These are phyloP conservation scores for human (Homo sapiens) DNA, from an alignment of 2,113 vertebrate species.

Conservation along the genomic window DNA sequence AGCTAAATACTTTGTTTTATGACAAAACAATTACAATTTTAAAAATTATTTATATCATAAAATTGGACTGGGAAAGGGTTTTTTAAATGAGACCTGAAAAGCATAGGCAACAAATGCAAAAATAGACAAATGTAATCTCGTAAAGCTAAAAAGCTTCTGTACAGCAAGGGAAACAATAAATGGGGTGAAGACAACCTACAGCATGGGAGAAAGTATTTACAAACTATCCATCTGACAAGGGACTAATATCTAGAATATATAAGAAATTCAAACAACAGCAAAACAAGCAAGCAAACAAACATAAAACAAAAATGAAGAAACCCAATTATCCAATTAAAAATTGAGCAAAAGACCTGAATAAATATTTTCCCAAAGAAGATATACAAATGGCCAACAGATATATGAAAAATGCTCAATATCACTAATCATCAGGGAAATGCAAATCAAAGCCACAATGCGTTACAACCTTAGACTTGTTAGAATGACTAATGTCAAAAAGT, in stretches of 20 bases:
- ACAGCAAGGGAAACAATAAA: not conserved
- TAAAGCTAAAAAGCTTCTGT: not conserved
- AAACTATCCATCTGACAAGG: not conserved
- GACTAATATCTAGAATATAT: not conserved
- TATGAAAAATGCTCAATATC: not conserved
- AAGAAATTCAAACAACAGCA: not conserved
- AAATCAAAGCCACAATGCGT: not conserved
- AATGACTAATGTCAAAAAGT: not conserved
- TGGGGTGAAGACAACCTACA: not conserved
- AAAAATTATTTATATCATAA: not conserved
- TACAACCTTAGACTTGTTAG: not conserved
- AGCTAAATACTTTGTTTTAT: not conserved
- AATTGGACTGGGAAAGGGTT: not conserved
- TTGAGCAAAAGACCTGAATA: not conserved
- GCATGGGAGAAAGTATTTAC: not conserved
- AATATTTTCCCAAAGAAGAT: not conserved
- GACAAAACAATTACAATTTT: not conserved
- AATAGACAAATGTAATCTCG: not conserved
- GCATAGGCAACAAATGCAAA: not conserved
- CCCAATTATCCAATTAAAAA: not conserved
- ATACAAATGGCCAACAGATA: not conserved
- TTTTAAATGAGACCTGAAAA: not conserved
- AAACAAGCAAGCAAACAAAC: not conserved
- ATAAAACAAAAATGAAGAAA: too few relatives aligned
- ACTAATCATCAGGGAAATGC: not conserved